These are phyloP conservation scores for Rapana venosa DNA, from an alignment of 2,888 invertebrate genomes.

Conservation along the genomic window DNA sequence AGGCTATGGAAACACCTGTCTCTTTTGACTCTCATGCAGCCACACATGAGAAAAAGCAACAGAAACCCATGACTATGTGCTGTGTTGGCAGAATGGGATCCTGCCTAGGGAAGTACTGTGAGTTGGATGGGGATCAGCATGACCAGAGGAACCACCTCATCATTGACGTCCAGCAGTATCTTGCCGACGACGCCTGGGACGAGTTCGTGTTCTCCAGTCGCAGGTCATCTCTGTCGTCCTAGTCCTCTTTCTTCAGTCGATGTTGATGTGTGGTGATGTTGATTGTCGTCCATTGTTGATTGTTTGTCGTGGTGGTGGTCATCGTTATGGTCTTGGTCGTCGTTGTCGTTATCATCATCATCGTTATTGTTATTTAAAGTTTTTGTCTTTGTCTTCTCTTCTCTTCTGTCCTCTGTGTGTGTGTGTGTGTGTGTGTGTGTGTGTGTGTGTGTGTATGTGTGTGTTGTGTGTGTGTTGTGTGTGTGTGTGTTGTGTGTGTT, in stretches of 20 bases:
- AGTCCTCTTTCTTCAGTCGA: neutral
- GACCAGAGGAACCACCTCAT: constrained; percentile 30
- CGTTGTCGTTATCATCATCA: neutral
- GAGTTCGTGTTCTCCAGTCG: constrained; percentile 18
- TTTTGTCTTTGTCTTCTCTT: neutral
- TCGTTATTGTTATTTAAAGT: neutral
- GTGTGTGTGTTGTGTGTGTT: too few species aligned
- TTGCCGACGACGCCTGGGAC: constrained; percentile 49
- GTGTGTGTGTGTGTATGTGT: too few species aligned
- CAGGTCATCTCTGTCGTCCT: neutral
- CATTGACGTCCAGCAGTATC: constrained; percentile 47
- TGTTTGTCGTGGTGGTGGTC: neutral
- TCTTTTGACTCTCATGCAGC: too few species aligned
- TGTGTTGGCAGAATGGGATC: neutral
- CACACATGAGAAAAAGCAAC: neutral
- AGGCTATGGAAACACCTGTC: neutral
- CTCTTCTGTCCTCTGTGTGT: neutral
- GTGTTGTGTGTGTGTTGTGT: too few species aligned
- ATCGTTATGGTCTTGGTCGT: neutral
- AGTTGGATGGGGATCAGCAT: neutral
- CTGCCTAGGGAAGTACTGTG: neutral
- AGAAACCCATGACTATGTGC: too few species aligned
- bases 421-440: too few species aligned
- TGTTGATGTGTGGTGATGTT: neutral
- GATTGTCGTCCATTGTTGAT: neutral